These are phyloP conservation scores for Ginglymostoma cirratum DNA, from an alignment of 2,113 vertebrate genomes.

Conservation along the genomic window DNA sequence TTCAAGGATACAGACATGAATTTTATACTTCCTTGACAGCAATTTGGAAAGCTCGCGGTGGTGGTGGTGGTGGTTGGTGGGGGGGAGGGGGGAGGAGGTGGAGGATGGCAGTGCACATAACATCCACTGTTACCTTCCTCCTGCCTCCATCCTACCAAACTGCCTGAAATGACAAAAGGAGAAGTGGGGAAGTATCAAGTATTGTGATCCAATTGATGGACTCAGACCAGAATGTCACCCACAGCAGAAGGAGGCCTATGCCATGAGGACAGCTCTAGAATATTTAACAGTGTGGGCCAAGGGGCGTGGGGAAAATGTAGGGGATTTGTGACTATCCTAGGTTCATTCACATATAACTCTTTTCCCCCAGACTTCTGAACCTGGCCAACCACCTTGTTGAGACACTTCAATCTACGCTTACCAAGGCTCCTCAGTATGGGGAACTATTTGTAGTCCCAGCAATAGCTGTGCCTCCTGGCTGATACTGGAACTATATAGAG, in stretches of 20 bases:
- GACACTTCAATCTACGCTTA: not conserved
- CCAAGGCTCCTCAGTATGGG: not conserved
- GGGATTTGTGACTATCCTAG: not conserved
- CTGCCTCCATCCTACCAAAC: not conserved
- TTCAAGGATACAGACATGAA: not conserved
- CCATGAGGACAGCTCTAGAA: not conserved
- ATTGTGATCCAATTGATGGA: too few species aligned
- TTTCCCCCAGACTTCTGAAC: too few species aligned
- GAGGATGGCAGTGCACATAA: not conserved
- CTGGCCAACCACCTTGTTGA: too few species aligned
- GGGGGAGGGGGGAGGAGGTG: too few species aligned
- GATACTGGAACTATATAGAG: not conserved
- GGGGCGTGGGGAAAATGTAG: not conserved
- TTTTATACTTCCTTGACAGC: not conserved
- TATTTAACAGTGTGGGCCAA: not conserved
- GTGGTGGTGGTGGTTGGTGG: too few species aligned
- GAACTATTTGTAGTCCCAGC: not conserved
- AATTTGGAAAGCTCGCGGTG: too few species aligned
- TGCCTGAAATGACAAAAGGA: not conserved
- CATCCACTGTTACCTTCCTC: not conserved
- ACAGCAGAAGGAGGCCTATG: too few species aligned
- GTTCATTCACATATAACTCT: not conserved
- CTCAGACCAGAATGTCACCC: too few species aligned
- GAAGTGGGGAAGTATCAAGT: too few species aligned
- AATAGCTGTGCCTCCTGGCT: not conserved